Evolutionary conservation across 2,113 vertebrate species (phyloP).

Genomic region (Strigops habroptila): DNA sequence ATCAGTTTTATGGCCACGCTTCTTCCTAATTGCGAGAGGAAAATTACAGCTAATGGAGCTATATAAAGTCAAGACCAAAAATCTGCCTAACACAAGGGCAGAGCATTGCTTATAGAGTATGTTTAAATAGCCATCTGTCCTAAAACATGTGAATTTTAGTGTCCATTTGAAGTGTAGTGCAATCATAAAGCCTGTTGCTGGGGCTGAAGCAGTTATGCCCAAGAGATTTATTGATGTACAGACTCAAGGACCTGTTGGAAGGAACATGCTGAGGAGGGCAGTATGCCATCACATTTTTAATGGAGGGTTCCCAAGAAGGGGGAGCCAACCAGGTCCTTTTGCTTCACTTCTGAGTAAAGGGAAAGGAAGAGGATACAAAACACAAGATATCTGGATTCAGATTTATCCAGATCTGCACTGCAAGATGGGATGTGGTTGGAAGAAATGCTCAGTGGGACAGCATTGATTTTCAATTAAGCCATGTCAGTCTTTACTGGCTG

Average conservation of each 20-base stretch:
- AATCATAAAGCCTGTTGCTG: not conserved
- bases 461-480: not conserved
- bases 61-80: not conserved
- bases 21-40: constrained; percentile 16
- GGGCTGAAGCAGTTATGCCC: not conserved
- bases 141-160: not conserved
- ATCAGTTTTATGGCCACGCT: constrained; percentile 39
- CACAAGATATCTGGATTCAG: too few species aligned
- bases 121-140: not conserved
- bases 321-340: not conserved
- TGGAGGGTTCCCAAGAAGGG: not conserved
- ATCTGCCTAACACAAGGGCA: not conserved
- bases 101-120: not conserved
- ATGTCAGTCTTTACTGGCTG: not conserved
- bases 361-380: not conserved
- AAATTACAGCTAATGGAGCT: constrained; percentile 24
- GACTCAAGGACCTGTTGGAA: not conserved
- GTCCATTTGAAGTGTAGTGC: not conserved
- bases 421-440: not conserved
- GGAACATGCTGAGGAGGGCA: not conserved
- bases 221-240: not conserved
- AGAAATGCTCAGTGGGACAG: not conserved
- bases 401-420: not conserved
- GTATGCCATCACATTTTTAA: fast-evolving
- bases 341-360: not conserved